Percentiles rank a stretch among this genome's conserved stretches.
Conservation (phyloP, 2,113 vertebrate genomes). For the Sclerurus mexicanus region DNA sequence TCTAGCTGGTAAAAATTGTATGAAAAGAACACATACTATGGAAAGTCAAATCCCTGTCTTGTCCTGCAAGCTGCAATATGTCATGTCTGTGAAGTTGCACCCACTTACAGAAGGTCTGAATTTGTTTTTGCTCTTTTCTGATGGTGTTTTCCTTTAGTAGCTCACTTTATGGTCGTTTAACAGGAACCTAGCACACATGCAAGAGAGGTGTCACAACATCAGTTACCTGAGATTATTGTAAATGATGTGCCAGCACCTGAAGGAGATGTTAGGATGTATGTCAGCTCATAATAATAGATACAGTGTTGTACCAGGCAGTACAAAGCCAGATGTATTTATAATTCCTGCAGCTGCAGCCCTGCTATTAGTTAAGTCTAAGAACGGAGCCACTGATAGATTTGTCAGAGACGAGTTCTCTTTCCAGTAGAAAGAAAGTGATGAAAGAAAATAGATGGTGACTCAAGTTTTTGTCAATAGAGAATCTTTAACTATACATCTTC, state of each 20-base stretch:
- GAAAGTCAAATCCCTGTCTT: not conserved
- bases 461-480: not conserved
- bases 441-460: constrained; percentile 38
- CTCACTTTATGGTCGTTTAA: constrained; percentile 51
- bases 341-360: constrained; percentile 72
- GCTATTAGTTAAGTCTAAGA: constrained; percentile 68
- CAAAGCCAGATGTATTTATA: constrained; percentile 76
- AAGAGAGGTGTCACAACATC: constrained; percentile 49
- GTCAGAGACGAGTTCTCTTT: constrained; percentile 44
- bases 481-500: not conserved
- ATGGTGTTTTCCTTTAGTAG: constrained; percentile 37
- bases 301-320: constrained; percentile 66
- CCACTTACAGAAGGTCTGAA: constrained; percentile 36
- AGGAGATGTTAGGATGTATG: constrained; percentile 69
- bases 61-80: not conserved
- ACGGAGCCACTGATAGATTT: constrained; percentile 47
- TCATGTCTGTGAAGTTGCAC: not conserved
- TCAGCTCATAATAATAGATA: constrained; percentile 73
- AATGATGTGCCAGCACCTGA: constrained; percentile 71
- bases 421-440: constrained; percentile 44
- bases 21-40: not conserved
- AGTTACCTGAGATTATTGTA: constrained; percentile 70
- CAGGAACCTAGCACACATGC: constrained; percentile 13
- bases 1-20: constrained; percentile 16
- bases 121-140: constrained; percentile 32